Base-by-base conservation (phyloP, 2,797 vertebrate genomes). In the Sitta carolinensis region DNA sequence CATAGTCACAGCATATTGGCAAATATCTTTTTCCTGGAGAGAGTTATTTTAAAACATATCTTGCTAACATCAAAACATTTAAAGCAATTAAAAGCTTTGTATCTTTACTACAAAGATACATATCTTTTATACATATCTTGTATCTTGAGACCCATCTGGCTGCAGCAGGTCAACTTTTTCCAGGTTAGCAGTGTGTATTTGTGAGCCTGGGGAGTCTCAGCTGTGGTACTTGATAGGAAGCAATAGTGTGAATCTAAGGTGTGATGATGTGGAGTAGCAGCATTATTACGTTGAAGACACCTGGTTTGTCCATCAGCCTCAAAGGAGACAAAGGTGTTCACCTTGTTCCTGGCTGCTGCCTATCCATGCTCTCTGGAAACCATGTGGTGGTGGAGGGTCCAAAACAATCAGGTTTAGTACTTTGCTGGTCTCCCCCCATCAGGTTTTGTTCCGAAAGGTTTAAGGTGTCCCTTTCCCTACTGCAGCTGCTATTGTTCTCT, bases 301-400 rank as follows among this genome's bases (percentile, higher is more conserved):
- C 57, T 57, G 18, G 16, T 61, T 61, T 69, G 34, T 59, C n/a
- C 18, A 3, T 48, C 12, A 25, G 16, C 30, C 52, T 52, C n/a
- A 29, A 34, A 22, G 25, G 15, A 67, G 11, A 47, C 30, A 70
- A 25, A 45, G 5, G 7, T 38, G 8, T 40, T 64, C 42, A 16
- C 0, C 0, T 34, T 1, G 0, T 27, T 84, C 40, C 43, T 69
- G 20, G 30, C 22, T 59, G 43, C 30, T 80, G 54, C 15, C 68
- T 30, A 7, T 51, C 59, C 26, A 4, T 4, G 1, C 3, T 16
- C 9, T 34, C 43, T 69, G 38, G 22, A 62, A 90, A 40, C 16
- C 20, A 7, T 34, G 30, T 21, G 64, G 32, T n/a, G 17, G 22
- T 13, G 32, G 54, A 70, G 25, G n/a, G 7, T 73, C 29, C 2